Evolutionary conservation across 2,113 vertebrate species (phyloP), one percentile per base, ranked within the genome.

Genomic region (Talpa occidentalis): DNA sequence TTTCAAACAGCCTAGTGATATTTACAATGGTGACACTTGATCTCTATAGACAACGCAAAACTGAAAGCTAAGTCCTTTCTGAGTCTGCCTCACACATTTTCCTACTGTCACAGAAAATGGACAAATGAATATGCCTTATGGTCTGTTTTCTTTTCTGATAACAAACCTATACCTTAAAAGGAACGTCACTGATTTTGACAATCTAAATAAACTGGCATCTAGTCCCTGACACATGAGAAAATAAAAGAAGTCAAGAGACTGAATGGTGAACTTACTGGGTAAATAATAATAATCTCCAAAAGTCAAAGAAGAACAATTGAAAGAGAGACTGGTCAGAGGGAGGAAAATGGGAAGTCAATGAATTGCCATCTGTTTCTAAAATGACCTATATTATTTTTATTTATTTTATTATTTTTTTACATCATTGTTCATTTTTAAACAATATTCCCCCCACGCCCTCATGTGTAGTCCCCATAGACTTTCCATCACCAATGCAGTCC

Each of bases 71-170:
- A 94, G 83, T 81, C 30, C 37, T 59, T 81, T 59, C 69, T 90
- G 70, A 66, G 32, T 54, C 91, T 78, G 83, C 59, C 69, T 86
- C 54, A 52, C 17, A 69, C 12, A 5, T 59, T 74, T 86, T 70
- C 74, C 89, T 60, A 19, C 10, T 83, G 40, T 49, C 21, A 79
- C 8, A 93, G 90, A 89, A 97, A 96, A 92, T 42, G n/a, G 59
- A 85, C 49, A 96, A 90, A 70, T 77, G 47, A 49, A 70, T 54
- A 62, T 78, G 42, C n/a, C n/a, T n/a, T n/a, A n/a, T n/a, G n/a
- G n/a, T n/a, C n/a, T n/a, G n/a, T n/a, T n/a, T n/a, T n/a, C 54
- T 95, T 80, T 88, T 92, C 70, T 86, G 62, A 72, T 82, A 47
- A 88, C 1, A 9, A 81, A n/a, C 35, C 10, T 74, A 35, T 81